phyloP scores from a whole-genome alignment of 2,113 vertebrate genomes.

The Cephalophus harveyi region DNA sequence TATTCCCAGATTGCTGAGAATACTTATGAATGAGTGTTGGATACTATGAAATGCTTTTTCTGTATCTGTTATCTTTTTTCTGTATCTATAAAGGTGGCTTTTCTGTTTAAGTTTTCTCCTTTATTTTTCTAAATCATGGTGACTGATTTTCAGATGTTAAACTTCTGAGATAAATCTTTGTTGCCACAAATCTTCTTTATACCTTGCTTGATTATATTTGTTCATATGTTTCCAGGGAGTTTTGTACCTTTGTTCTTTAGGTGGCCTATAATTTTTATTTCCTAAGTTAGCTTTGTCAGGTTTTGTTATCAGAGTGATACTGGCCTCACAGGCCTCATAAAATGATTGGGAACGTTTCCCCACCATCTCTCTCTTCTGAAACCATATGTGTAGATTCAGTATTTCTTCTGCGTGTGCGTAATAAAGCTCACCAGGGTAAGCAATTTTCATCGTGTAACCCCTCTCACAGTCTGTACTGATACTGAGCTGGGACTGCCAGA shows the following conservation, averaged over 20 bases:
- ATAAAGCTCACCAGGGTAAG: background rate
- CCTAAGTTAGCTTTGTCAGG: background rate
- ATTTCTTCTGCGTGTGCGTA: background rate
- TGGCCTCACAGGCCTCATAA: background rate
- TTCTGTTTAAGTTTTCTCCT: background rate
- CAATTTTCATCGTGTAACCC: background rate
- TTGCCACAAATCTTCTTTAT: background rate
- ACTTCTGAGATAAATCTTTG: background rate
- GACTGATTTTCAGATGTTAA: background rate
- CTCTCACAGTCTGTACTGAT: background rate
- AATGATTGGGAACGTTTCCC: background rate
- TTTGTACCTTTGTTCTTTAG: background rate
- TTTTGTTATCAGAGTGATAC: background rate
- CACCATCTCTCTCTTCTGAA: background rate
- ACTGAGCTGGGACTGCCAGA: background rate
- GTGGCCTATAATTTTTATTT: background rate
- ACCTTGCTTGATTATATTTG: background rate
- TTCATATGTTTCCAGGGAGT: background rate
- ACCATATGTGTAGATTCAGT: background rate
- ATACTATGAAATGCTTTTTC: background rate
- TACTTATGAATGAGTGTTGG: background rate
- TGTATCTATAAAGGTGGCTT: background rate
- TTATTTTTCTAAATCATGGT: conserved; percentile 1
- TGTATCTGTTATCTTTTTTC: background rate
- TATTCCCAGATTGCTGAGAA: background rate